Evolutionary conservation across 2,113 vertebrate genomes (phyloP), one percentile per base, ranked within the genome.

Genomic region (Varanus komodoensis): DNA sequence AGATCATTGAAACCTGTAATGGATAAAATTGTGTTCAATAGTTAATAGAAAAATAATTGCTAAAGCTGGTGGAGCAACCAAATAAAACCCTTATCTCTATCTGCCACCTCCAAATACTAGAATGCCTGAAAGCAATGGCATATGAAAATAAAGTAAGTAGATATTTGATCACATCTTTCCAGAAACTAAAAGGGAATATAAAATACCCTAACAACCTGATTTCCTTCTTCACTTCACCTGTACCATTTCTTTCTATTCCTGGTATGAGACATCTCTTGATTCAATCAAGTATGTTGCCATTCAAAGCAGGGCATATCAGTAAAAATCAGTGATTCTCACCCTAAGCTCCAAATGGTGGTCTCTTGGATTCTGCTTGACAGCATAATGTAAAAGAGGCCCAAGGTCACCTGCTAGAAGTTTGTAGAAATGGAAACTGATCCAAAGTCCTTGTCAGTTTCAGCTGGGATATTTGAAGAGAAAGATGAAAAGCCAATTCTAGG

Each of bases 271-370:
- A 48, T 89, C 81, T 75, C 89, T 82, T 34, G 3, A 86, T 85
- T 90, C 79, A 34, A 64, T 44, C 6, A 52, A 91, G 92, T 90
- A 93, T 44, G 86, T 92, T 92, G 86, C 89, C 86, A 82, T 94
- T 91, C 85, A 85, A 57, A 79, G 87, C 61, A 80, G 1, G 84
- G 0, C 78, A 74, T 78, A 38, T 69, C 25, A 52, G n/a, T 34
- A 69, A 27, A 84, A 89, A 52, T 23, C 74, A 84, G 44, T 6
- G 44, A 50, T 84, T 78, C 15, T 67, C 44, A 77, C 27, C 23
- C 29, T 84, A 71, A 89, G 19, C 73, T 77, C 3, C 38, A 68
- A 74, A 89, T 38, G 25, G 52, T 34, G 32, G 54, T 2, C 27
- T n/a, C 54, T 17, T 77, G 71, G 29, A 38, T 50, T 77, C 29